A percentile compares a stretch with the other conserved stretches of the same genome.
These are phyloP conservation scores for Axea sp. DNA, from an alignment of 2,888 invertebrate species.

Conservation along the genomic window DNA sequence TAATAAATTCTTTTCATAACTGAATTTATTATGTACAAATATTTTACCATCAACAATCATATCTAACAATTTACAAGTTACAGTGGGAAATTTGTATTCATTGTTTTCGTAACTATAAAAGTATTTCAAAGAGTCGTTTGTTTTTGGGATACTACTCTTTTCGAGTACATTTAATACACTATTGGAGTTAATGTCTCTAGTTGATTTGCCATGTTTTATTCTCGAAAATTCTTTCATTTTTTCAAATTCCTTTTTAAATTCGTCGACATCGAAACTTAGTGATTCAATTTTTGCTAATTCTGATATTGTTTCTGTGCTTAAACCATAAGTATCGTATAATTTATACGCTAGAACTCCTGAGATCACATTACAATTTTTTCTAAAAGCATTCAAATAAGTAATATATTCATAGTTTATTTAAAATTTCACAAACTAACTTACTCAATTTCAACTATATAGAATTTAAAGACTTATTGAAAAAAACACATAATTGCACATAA, in stretches of 20 bases:
- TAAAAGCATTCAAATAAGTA: no score
- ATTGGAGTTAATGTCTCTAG: conserved; percentile 64
- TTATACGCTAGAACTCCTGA: conserved; percentile 86
- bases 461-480: no score
- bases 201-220: conserved; percentile 58
- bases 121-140: conserved; percentile 86
- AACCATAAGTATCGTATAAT: conserved; percentile 89
- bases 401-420: no score
- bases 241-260: conserved; percentile 82
- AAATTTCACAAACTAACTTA: no score
- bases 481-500: no score
- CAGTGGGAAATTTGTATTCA: conserved; percentile 81
- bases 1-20: conserved; percentile 12
- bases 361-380: conserved; percentile 75
- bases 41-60: conserved; percentile 74
- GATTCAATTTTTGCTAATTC: conserved; percentile 84
- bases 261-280: conserved; percentile 82
- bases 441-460: no score
- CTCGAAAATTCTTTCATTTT: conserved; percentile 69
- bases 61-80: conserved; percentile 78
- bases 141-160: conserved; percentile 80
- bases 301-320: conserved; percentile 85
- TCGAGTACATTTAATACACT: conserved; percentile 72
- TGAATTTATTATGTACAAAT: no score
- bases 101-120: conserved; percentile 80